Evolutionary conservation across 2,888 invertebrate genomes (phyloP), one percentile per base, ranked within the genome.

Genomic region (Temnothorax unifasciatus): DNA sequence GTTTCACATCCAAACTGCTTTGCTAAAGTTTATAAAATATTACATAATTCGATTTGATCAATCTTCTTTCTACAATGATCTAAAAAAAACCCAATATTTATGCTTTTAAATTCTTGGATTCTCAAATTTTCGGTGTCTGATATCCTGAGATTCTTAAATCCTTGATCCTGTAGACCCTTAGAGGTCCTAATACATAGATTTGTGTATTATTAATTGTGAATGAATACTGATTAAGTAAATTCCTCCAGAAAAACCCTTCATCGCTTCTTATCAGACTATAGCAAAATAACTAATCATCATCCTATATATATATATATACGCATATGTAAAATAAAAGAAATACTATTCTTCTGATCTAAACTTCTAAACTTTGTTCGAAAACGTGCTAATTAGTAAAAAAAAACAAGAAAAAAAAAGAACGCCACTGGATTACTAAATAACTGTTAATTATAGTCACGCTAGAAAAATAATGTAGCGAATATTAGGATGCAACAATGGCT

Each of bases 111-210:
- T 34, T 69, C 61, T 21, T 25, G 50, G 41, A 73, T 63, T 47
- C 9, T 68, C 9, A 66, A 57, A 61, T 75, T 63, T 15, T 57
- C 15, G 8, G 21, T 29, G 29, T 29, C n/a, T 54, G 9, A 41
- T 61, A 71, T 81, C 59, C 71, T 47, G 47, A 81, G 79, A 81
- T 81, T 81, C 71, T 81, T 50, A 71, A 59, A 79, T 81, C 79
- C 79, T 69, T 79, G 69, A 59, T 29, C 44, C 66, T 34, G 29
- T 68, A 77, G 47, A 71, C 79, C 79, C 59, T 81, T 59, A 25
- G 47, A 81, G 71, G 59, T 81, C 47, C 71, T 69, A 71, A 25
- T 81, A 81, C 34, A 79, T 47, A 81, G 13, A 38, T 61, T 59
- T 69, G 47, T 47, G 47, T 47, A 47, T 47, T 66, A 66, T 21